Evolutionary conservation across 2,113 vertebrate genomes (phyloP).

Genomic region (Corydoras maculifer): DNA sequence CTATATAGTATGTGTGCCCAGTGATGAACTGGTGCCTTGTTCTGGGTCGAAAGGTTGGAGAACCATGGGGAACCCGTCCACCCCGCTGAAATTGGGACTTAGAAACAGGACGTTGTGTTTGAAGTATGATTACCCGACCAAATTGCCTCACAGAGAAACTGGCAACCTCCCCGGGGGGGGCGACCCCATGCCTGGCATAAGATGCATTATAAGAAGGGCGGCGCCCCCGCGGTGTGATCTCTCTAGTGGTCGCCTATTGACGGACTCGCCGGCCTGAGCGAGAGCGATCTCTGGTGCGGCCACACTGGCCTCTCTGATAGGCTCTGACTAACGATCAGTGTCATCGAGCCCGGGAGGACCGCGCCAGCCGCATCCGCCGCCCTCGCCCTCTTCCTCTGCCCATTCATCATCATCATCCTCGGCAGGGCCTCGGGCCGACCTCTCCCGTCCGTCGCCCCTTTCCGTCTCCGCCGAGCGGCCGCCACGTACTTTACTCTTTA

Average conservation of each 20-base stretch:
- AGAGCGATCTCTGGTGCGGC: constrained; percentile 22
- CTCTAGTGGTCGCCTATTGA: constrained; percentile 1
- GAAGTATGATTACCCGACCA: no score
- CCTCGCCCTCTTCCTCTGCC: constrained; percentile 18
- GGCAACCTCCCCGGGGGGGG: no score
- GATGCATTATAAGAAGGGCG: background rate
- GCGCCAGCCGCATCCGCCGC: constrained; percentile 31
- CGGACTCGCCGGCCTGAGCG: constrained; percentile 6
- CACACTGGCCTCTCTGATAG: constrained; percentile 16
- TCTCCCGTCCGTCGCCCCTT: background rate
- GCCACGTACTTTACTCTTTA: constrained; percentile 30
- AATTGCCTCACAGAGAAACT: no score
- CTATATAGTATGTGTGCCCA: no score
- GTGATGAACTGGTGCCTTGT: no score
- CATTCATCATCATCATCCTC: constrained; percentile 37
- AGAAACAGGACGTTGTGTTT: no score
- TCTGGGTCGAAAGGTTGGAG: no score
- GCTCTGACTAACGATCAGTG: constrained; percentile 37
- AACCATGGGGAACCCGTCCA: no score
- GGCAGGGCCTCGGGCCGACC: background rate
- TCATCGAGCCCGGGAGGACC: constrained; percentile 31
- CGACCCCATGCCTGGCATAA: no score
- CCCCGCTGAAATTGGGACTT: no score
- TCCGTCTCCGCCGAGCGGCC: constrained; percentile 12
- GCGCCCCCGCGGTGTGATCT: constrained; percentile 10